Conservation (phyloP, 2,113 vertebrate genomes). For the Laterallus jamaicensis region DNA sequence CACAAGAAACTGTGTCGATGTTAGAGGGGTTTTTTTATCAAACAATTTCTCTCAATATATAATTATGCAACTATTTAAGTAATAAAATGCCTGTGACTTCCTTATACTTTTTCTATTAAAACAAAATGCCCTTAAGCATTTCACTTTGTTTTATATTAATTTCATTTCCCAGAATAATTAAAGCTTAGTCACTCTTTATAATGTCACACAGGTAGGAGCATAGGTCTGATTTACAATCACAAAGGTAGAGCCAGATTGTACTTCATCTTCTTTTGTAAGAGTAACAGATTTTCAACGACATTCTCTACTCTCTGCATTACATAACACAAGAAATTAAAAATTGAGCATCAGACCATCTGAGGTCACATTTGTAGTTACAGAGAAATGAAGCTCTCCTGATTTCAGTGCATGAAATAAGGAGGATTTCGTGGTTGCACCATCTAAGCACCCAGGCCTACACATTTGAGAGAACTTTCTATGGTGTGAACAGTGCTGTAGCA, state of each 20-base stretch:
- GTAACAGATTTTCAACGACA: neutral
- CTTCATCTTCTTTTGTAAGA: neutral
- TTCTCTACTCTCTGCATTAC: neutral
- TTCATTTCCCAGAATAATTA: constrained; percentile 57
- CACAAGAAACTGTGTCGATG: neutral
- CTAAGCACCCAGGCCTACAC: neutral
- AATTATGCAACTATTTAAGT: constrained; percentile 46
- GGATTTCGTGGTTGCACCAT: neutral
- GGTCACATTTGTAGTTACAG: neutral
- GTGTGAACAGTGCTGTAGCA: neutral
- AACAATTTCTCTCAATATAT: neutral
- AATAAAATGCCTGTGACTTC: constrained; percentile 23
- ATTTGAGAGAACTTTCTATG: neutral
- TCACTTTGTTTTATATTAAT: neutral
- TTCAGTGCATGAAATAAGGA: neutral
- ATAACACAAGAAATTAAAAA: neutral
- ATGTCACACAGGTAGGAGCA: constrained; percentile 24
- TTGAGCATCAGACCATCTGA: neutral
- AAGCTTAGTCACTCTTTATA: constrained; percentile 31
- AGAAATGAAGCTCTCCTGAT: neutral
- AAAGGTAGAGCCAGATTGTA: neutral
- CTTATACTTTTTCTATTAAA: constrained; percentile 38
- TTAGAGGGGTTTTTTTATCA: neutral
- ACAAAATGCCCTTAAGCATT: constrained; percentile 17
- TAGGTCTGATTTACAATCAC: neutral